Evolutionary conservation across 2,888 invertebrate genomes (phyloP), one percentile per base, ranked within the genome.

Genomic region (Drosophila macrospina): DNA sequence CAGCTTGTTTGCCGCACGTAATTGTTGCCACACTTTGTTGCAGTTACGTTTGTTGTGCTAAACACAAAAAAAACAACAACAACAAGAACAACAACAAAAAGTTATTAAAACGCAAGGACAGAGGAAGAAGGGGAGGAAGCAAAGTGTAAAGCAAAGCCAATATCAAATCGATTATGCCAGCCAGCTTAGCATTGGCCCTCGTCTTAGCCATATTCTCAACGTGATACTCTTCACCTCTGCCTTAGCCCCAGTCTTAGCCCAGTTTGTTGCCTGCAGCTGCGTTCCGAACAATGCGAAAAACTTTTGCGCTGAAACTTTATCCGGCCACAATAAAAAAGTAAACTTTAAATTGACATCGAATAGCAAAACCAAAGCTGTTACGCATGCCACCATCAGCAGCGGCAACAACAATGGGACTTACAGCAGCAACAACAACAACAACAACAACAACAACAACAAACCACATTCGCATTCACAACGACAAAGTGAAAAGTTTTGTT

Each of bases 301-400:
- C 61, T 78, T 73, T 77, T 63, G 36, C 50, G 45, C 60, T 47
- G 48, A 60, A 75, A 75, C 68, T 78, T 75, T 73, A 73, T 68
- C 73, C 55, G 37, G 36, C 20, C 55, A 69, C 62, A 52, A 60
- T 64, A 64, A 70, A 64, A 64, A 67, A 66, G 56, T 66, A 73
- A 83, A 88, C 88, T 88, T 84, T 88, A 84, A 84, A 84, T 84
- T 88, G 83, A 88, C 83, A 86, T 82, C 87, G 80, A 84, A 88
- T 83, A 69, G 80, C 87, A 81, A 69, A 72, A 62, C 64, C 50
- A 69, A 80, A 68, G 67, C 59, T 55, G 70, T 69, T 69, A 61
- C 62, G 73, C 69, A 83, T 66, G 57, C 52, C 50, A 47, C 15
- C 45, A 65, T 36, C 52, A 61, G 36, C 45, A 28, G 24, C 37